Conservation (phyloP, 2,888 invertebrate genomes). For the Chorisops tibialis region DNA sequence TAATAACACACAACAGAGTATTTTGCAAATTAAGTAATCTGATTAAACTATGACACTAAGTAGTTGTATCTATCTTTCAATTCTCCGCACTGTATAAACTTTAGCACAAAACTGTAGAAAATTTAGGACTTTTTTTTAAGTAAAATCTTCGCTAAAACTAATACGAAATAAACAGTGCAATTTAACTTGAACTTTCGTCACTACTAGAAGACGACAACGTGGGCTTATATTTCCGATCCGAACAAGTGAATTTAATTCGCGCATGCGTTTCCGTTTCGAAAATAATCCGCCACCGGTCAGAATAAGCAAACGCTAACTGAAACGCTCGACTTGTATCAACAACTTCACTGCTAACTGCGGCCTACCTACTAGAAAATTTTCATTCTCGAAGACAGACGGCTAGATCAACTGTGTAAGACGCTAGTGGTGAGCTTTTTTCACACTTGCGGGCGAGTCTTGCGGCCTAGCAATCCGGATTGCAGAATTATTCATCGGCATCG, state of each 20-base stretch:
- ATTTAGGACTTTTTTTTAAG: no score
- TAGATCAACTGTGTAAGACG: no score
- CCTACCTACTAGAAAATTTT: no score
- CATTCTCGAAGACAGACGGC: no score
- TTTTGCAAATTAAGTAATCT: no score
- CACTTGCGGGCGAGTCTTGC: no score
- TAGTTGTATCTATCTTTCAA: background rate
- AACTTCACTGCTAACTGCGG: background rate
- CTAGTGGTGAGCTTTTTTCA: no score
- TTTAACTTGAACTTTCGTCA: background rate
- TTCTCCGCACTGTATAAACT: background rate
- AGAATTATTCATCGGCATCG: no score
- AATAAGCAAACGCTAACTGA: background rate
- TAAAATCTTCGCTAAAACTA: no score
- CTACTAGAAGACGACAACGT: background rate
- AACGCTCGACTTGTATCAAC: conserved; percentile 5
- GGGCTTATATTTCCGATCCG: background rate
- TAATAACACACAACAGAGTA: background rate
- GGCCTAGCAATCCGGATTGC: no score
- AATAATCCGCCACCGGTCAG: background rate
- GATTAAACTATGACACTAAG: background rate
- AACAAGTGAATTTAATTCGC: conserved; percentile 10
- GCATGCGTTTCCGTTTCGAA: conserved; percentile 14
- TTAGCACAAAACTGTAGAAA: background rate
- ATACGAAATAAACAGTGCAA: no score